phyloP scores from a whole-genome alignment of 2,113 vertebrate species.

The Rafetus swinhoei region DNA sequence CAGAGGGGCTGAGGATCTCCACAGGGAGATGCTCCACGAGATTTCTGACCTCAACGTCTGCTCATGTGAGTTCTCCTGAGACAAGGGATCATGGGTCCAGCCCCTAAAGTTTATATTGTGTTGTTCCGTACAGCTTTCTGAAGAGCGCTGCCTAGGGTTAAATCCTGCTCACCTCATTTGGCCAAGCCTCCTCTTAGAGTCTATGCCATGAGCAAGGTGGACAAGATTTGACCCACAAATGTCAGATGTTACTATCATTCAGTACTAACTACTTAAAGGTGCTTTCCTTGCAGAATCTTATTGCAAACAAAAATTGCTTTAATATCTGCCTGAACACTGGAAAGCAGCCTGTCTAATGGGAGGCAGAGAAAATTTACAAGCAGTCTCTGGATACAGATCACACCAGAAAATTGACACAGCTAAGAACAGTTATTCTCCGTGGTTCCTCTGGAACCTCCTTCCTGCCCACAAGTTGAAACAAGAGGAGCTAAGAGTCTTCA shows the following conservation, averaged over 20 bases:
- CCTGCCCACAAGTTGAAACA: not conserved
- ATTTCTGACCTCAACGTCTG: accelerated
- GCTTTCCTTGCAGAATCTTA: constrained; percentile 7
- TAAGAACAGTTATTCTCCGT: not conserved
- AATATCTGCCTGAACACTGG: constrained; percentile 14
- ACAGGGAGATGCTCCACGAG: not conserved
- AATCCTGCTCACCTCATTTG: not conserved
- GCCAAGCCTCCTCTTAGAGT: constrained; percentile 15
- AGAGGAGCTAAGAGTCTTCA: not conserved
- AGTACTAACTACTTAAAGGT: not conserved
- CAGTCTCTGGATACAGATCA: not conserved
- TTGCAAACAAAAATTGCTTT: constrained; percentile 3
- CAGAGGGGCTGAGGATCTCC: not conserved
- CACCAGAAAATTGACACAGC: not conserved
- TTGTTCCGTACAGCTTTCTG: too few species aligned
- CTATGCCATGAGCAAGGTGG: constrained; percentile 9
- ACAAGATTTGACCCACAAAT: constrained; percentile 28
- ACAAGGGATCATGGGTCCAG: too few species aligned
- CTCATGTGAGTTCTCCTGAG: not conserved
- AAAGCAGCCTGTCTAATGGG: constrained; percentile 16
- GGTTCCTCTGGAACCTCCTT: not conserved
- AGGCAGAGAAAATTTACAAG: constrained; percentile 12
- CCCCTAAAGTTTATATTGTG: too few species aligned
- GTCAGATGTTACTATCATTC: constrained; percentile 5
- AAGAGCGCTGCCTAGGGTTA: not conserved